Conservation (phyloP, 2,797 vertebrate species). For the Coreius guichenoti region DNA sequence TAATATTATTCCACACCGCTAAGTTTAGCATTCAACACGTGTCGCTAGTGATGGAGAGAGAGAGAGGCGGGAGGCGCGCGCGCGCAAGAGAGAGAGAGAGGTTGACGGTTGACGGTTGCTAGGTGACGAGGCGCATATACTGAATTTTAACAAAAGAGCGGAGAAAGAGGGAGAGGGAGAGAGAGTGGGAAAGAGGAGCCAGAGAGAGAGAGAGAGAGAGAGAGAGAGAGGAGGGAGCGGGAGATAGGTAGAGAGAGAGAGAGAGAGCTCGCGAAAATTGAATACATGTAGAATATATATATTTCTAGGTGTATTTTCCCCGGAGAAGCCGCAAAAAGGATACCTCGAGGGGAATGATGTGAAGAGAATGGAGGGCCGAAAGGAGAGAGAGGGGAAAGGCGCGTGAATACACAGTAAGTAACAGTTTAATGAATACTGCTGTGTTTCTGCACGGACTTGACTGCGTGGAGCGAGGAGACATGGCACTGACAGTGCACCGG, state of each 20-base stretch:
- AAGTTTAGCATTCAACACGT: constrained; percentile 91
- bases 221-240: constrained; percentile 62
- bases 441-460: constrained; percentile 67
- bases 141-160: constrained; percentile 89
- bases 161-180: constrained; percentile 76
- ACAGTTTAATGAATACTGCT: constrained; percentile 72
- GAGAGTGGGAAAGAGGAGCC: constrained; percentile 55
- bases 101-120: constrained; percentile 85
- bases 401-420: constrained; percentile 84
- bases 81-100: constrained; percentile 58
- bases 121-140: constrained; percentile 87
- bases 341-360: constrained; percentile 84
- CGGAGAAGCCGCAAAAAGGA: constrained; percentile 81
- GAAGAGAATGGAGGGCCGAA: constrained; percentile 83
- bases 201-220: constrained; percentile 68
- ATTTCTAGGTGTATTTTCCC: constrained; percentile 74
- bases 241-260: constrained; percentile 70
- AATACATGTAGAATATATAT: constrained; percentile 82
- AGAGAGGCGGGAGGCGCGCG: constrained; percentile 52
- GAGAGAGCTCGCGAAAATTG: constrained; percentile 77
- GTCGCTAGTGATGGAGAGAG: constrained; percentile 81
- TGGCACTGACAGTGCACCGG: constrained; percentile 73
- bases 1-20: constrained; percentile 83
- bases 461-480: constrained; percentile 67
- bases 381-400: constrained; percentile 83